Conservation (phyloP, 2,113 vertebrate species). For the Ageneiosus marmoratus region DNA sequence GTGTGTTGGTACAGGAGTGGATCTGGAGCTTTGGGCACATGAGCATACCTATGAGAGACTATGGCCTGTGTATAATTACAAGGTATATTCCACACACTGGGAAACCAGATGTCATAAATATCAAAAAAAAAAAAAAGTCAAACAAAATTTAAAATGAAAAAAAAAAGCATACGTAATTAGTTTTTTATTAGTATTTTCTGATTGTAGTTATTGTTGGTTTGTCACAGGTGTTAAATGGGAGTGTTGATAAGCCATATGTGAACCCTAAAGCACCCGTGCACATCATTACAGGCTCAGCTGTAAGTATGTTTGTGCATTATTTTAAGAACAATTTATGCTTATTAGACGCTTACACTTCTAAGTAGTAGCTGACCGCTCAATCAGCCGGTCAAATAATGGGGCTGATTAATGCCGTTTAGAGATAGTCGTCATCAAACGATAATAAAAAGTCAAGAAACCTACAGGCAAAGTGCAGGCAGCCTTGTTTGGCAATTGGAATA, state of each 20-base stretch:
- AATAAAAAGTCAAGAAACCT: no score
- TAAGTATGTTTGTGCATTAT: slow-evolving; percentile 64
- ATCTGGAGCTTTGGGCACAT: slow-evolving; percentile 86
- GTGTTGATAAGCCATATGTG: slow-evolving; percentile 75
- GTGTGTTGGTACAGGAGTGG: slow-evolving; percentile 73
- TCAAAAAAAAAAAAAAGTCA: background rate
- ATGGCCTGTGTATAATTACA: slow-evolving; percentile 83
- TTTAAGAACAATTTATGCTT: background rate
- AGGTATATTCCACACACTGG: slow-evolving; percentile 64
- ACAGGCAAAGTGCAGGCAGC: no score
- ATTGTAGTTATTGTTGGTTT: slow-evolving; percentile 19
- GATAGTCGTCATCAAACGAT: no score
- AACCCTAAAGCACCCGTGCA: slow-evolving; percentile 83
- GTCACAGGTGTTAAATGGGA: slow-evolving; percentile 82
- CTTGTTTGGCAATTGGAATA: no score
- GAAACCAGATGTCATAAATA: background rate
- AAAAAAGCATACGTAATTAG: background rate
- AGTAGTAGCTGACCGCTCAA: no score
- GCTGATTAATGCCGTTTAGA: no score
- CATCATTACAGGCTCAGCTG: slow-evolving; percentile 87
- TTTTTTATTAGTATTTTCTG: slow-evolving; percentile 7
- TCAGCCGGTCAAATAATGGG: no score
- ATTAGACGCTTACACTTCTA: background rate
- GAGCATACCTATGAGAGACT: slow-evolving; percentile 86
- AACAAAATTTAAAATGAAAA: background rate